These are phyloP conservation scores for Emesis russula DNA, from an alignment of 2,888 invertebrate species.

Conservation along the genomic window DNA sequence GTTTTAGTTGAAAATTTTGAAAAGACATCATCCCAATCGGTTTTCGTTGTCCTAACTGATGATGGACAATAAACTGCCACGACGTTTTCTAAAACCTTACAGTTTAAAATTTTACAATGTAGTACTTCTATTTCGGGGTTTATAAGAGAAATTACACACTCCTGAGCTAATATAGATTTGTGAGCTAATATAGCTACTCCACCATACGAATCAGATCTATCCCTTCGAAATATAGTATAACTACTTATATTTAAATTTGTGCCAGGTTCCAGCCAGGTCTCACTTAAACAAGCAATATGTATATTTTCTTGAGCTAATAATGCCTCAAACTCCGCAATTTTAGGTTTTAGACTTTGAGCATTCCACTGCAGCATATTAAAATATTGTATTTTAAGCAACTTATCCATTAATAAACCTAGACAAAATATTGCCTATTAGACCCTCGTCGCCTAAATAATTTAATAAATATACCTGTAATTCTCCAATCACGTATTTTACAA, in stretches of 20 bases:
- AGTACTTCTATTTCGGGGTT: slow-evolving; percentile 20
- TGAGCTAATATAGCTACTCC: slow-evolving; percentile 29
- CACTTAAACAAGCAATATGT: slow-evolving; percentile 2
- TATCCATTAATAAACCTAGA: no score
- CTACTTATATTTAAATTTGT: background rate
- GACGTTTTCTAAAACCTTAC: slow-evolving; percentile 20
- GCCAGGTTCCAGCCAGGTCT: slow-evolving; percentile 31
- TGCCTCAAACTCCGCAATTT: no score
- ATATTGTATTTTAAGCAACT: no score
- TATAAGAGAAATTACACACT: background rate
- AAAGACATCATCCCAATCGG: slow-evolving; percentile 44
- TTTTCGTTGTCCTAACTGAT: background rate
- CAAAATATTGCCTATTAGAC: background rate
- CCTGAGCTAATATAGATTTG: background rate
- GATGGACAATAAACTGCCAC: slow-evolving; percentile 44
- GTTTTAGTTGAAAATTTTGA: slow-evolving; percentile 2
- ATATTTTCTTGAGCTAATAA: background rate
- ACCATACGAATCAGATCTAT: slow-evolving; percentile 32
- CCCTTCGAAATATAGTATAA: slow-evolving; percentile 24
- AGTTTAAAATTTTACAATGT: slow-evolving; percentile 18
- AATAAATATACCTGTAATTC: background rate
- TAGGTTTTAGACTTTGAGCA: no score
- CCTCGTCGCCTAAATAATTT: background rate
- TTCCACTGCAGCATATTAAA: no score
- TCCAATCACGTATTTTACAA: background rate